A percentile compares a stretch with the other conserved stretches of the same genome.
phyloP scores from a whole-genome alignment of 2,797 vertebrate genomes.

The Myotis pilosus region DNA sequence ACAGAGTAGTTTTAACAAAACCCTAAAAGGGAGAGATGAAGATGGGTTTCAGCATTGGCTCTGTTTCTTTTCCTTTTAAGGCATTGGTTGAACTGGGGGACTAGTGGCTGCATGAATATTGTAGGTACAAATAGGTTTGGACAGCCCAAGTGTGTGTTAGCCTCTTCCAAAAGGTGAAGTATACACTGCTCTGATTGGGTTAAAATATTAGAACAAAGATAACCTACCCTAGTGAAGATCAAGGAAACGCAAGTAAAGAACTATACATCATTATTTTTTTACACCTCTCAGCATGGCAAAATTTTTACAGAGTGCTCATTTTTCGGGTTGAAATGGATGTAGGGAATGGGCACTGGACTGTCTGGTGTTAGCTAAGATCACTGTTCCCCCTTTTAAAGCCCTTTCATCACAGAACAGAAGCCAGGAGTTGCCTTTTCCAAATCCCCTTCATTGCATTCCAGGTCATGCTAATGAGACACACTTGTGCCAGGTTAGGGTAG shows the following conservation, averaged over 20 bases:
- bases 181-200: background rate
- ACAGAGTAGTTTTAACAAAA: constrained; percentile 14
- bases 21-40: background rate
- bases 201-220: constrained; percentile 15
- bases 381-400: background rate
- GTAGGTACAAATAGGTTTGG: background rate
- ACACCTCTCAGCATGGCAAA: background rate
- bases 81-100: background rate
- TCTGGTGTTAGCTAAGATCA: background rate
- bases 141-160: background rate
- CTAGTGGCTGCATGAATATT: background rate
- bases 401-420: background rate
- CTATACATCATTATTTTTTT: background rate
- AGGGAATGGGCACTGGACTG: background rate
- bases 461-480: background rate
- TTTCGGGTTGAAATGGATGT: background rate
- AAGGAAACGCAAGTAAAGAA: background rate
- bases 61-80: background rate
- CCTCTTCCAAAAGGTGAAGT: background rate
- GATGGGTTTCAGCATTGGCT: background rate
- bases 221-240: background rate
- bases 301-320: background rate
- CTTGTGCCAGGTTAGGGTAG: background rate
- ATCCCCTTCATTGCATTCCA: background rate
- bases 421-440: background rate